These are phyloP conservation scores for Corynorhinus townsendii DNA, from an alignment of 2,113 vertebrate species.

Conservation along the genomic window DNA sequence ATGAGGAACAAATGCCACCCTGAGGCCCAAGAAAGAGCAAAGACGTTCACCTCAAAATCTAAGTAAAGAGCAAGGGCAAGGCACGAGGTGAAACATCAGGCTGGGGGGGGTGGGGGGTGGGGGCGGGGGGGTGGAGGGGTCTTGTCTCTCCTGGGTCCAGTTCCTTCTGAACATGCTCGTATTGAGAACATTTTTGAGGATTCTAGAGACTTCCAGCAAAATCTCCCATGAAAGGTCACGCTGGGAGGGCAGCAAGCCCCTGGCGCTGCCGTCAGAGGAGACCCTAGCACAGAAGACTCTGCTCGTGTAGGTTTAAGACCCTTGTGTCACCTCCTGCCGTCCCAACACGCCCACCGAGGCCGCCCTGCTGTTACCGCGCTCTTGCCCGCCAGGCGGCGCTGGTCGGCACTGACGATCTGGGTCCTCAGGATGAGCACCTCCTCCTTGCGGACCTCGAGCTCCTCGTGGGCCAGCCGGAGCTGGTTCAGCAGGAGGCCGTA, in stretches of 20 bases:
- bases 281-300: background rate
- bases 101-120: no score
- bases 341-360: accelerated
- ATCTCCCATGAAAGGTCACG: background rate
- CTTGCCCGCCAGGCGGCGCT: slow-evolving; percentile 74
- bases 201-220: slow-evolving; percentile 6
- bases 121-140: accelerated
- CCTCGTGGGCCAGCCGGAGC: slow-evolving; percentile 89
- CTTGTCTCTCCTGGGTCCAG: background rate
- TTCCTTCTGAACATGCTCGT: background rate
- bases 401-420: slow-evolving; percentile 87
- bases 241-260: background rate
- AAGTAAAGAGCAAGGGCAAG: background rate
- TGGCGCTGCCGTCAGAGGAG: background rate
- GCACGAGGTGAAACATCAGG: background rate
- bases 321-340: accelerated
- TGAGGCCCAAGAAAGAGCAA: background rate
- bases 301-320: background rate
- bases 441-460: slow-evolving; percentile 95
- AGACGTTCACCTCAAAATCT: background rate
- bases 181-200: background rate
- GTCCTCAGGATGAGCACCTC: slow-evolving; percentile 94
- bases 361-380: slow-evolving; percentile 24
- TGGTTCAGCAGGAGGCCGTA: slow-evolving; percentile 91
- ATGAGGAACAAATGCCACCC: background rate